Evolutionary conservation across 1,140 invertebrate genomes (phyloP).

Genomic region (Eurosta solidaginis): DNA sequence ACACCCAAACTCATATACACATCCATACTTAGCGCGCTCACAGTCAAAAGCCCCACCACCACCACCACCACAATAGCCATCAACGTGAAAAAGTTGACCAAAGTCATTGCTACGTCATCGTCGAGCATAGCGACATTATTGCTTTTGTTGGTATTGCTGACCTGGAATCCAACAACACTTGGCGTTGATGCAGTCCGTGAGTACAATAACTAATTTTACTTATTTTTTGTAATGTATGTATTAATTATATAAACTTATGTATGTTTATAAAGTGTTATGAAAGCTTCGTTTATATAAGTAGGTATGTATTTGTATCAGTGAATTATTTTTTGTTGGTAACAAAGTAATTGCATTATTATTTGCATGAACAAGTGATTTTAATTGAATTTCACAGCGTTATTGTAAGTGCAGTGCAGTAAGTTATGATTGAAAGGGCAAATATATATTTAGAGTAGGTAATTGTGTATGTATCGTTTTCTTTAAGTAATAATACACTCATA

Average conservation of each 20-base stretch:
- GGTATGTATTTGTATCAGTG: neutral
- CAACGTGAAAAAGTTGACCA: neutral
- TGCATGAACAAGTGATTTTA: constrained; percentile 24
- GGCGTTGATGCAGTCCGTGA: constrained; percentile 57
- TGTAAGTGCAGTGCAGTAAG: neutral
- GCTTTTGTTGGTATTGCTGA: constrained; percentile 48
- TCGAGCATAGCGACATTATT: constrained; percentile 20
- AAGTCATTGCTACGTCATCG: neutral
- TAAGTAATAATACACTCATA: neutral
- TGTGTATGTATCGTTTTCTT: neutral
- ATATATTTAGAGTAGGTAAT: neutral
- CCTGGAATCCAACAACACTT: constrained; percentile 45
- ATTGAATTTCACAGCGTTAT: constrained; percentile 11
- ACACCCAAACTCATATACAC: neutral
- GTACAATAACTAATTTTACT: constrained; percentile 40
- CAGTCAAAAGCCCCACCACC: neutral
- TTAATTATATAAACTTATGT: constrained; percentile 4
- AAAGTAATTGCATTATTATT: constrained; percentile 19
- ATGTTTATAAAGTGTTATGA: neutral
- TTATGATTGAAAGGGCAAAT: neutral
- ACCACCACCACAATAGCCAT: neutral
- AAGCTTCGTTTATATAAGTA: neutral
- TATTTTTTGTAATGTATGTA: constrained; percentile 9
- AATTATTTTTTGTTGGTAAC: neutral
- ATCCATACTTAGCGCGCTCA: neutral